Evolutionary conservation across 2,797 vertebrate genomes (phyloP).

Genomic region (Cynopterus sphinx): DNA sequence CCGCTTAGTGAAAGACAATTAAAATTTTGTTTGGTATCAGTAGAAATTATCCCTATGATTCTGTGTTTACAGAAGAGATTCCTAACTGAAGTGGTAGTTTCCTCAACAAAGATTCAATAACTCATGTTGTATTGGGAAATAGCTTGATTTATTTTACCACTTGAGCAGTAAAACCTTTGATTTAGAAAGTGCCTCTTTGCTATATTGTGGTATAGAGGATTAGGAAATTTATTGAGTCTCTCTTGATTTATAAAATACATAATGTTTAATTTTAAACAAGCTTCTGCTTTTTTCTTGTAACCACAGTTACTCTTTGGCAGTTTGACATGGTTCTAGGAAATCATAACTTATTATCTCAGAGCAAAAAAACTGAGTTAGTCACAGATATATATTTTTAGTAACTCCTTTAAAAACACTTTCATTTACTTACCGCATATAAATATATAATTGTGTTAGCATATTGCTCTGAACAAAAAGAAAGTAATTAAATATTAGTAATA

Average conservation of each 20-base stretch:
- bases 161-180: conserved; percentile 57
- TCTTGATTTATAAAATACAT: conserved; percentile 40
- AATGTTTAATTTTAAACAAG: conserved; percentile 41
- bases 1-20: neutral
- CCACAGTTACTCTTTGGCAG: neutral
- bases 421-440: neutral
- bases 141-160: conserved; percentile 54
- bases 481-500: neutral
- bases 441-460: neutral
- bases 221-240: neutral
- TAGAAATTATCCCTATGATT: neutral
- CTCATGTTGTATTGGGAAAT: conserved; percentile 12
- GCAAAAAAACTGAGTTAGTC: neutral
- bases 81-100: conserved; percentile 54
- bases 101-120: conserved; percentile 53
- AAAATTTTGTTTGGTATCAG: neutral
- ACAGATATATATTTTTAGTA: neutral
- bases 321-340: neutral
- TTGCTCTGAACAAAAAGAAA: neutral
- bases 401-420: neutral
- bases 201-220: neutral
- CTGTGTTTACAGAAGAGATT: conserved; percentile 42
- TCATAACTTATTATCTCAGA: neutral
- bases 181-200: conserved; percentile 22
- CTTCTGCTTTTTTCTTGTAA: conserved; percentile 9